Evolutionary conservation across 2,888 invertebrate genomes (phyloP).

Genomic region (Acanthoscelides obtectus): DNA sequence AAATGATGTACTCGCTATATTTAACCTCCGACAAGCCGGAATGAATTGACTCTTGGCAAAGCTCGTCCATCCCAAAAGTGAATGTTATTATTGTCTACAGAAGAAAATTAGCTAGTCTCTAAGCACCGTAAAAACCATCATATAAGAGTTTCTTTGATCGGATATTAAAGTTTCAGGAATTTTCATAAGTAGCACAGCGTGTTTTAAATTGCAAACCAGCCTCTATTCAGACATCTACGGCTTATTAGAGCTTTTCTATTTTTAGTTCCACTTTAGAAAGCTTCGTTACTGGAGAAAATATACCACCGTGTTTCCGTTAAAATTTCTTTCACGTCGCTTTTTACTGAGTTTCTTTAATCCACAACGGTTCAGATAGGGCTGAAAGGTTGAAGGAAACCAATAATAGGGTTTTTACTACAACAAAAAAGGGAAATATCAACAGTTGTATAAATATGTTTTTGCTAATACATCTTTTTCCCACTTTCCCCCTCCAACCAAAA

Average conservation of each 20-base stretch:
- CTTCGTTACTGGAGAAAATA: neutral
- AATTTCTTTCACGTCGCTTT: neutral
- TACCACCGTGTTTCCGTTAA: neutral
- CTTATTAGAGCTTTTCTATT: neutral
- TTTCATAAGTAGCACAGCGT: neutral
- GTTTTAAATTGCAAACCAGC: neutral
- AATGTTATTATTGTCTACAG: no score
- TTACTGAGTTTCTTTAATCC: neutral
- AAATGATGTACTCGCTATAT: no score
- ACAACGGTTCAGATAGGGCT: neutral
- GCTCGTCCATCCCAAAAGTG: no score
- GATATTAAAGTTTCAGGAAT: neutral
- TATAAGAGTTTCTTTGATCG: neutral
- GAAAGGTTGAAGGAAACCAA: neutral
- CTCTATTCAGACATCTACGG: neutral
- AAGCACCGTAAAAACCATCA: neutral
- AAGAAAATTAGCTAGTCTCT: no score
- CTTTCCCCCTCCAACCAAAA: no score
- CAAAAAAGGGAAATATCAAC: no score
- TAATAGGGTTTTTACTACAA: neutral
- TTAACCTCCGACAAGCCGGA: no score
- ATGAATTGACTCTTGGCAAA: no score
- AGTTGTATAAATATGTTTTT: no score
- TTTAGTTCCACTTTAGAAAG: neutral
- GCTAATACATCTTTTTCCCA: no score